Evolutionary conservation across 2,797 vertebrate genomes (phyloP).

Genomic region (Adrianichthys oophorus): DNA sequence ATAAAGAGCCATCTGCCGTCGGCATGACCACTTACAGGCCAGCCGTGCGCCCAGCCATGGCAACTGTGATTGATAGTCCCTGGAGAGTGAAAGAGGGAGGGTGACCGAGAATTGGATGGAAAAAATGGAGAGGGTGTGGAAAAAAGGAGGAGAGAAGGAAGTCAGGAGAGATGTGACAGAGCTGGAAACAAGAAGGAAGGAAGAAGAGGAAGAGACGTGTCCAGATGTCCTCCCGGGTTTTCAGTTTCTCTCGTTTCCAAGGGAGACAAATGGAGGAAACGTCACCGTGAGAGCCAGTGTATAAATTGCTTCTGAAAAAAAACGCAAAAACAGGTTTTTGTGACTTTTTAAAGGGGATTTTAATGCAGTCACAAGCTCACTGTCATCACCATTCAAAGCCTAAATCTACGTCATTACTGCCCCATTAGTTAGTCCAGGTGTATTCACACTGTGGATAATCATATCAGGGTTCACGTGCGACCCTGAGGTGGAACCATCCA

Average conservation of each 20-base stretch:
- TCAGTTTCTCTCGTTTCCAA: conserved; percentile 67
- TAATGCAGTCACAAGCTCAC: not conserved
- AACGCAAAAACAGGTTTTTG: conserved; percentile 12
- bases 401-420: not conserved
- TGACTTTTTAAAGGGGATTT: not conserved
- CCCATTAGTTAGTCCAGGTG: no score
- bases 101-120: conserved; percentile 22
- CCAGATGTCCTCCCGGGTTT: conserved; percentile 71
- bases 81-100: conserved; percentile 50
- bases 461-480: no score
- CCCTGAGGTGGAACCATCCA: no score
- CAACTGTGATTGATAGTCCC: conserved; percentile 74
- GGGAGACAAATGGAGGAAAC: conserved; percentile 74
- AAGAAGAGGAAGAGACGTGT: conserved; percentile 30
- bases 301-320: conserved; percentile 24
- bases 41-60: conserved; percentile 55
- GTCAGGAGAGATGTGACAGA: conserved; percentile 5
- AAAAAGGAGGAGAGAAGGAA: conserved; percentile 13
- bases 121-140: conserved; percentile 7
- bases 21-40: conserved; percentile 75
- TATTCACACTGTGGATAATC: no score
- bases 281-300: conserved; percentile 53
- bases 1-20: conserved; percentile 81
- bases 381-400: not conserved
- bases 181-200: conserved; percentile 5